Conservation (phyloP, 64 coral and sea anemone genomes). For the Platygyra sinensis region DNA sequence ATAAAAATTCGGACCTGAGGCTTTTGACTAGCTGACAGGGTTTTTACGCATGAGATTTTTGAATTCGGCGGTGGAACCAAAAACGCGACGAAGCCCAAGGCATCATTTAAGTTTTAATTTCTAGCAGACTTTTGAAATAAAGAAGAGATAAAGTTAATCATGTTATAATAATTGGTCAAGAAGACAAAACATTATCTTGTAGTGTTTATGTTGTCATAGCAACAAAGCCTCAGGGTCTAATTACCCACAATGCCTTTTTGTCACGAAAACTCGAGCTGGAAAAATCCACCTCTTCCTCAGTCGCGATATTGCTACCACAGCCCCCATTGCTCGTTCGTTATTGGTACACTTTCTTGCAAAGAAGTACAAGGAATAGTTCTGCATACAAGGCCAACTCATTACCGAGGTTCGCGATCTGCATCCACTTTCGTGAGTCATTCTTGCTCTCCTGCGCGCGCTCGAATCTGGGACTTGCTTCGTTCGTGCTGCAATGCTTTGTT, state of each 20-base stretch:
- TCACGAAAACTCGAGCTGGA: neutral
- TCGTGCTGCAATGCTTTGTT: neutral
- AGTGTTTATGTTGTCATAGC: constrained; percentile 12
- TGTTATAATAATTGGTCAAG: no score
- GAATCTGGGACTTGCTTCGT: neutral
- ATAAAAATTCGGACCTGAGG: no score
- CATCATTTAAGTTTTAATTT: no score
- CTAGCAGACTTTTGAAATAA: no score
- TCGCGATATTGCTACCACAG: neutral
- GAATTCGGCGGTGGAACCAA: no score
- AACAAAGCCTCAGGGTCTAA: neutral
- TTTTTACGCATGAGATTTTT: no score
- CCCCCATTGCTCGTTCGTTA: neutral
- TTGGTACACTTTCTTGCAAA: neutral
- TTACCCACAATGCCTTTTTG: constrained; percentile 26
- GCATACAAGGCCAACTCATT: neutral
- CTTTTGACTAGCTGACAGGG: no score
- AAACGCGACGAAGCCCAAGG: no score
- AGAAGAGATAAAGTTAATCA: no score
- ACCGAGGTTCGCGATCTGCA: neutral
- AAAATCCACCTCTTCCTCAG: constrained; percentile 5
- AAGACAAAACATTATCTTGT: neutral
- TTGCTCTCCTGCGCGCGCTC: neutral
- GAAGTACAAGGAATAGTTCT: neutral
- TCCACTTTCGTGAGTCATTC: neutral